Conservation (phyloP, 2,888 invertebrate genomes). For the Aspidiotus destructor region DNA sequence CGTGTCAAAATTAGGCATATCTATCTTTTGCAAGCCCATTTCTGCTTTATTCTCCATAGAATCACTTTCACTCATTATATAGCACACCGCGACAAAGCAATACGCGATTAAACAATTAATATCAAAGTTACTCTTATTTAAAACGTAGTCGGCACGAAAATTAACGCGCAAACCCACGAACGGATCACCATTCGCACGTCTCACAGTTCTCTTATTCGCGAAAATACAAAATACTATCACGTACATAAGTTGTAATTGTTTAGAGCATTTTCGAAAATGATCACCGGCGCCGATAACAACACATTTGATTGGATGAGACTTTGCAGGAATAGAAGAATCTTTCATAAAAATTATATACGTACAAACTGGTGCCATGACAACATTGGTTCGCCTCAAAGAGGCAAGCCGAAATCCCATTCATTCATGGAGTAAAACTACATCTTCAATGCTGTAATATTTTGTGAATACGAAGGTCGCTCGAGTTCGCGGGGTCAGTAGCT, state of each 20-base stretch:
- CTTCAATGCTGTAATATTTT: slow-evolving; percentile 9
- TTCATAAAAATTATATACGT: slow-evolving; percentile 28
- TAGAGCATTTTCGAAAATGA: slow-evolving; percentile 22
- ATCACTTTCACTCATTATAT: slow-evolving; percentile 33
- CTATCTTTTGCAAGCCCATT: slow-evolving; percentile 33
- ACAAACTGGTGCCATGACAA: slow-evolving; percentile 34
- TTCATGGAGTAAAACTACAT: slow-evolving; percentile 31
- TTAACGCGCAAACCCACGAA: slow-evolving; percentile 23
- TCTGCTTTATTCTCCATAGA: slow-evolving; percentile 31
- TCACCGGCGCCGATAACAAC: slow-evolving; percentile 19
- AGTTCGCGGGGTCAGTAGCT: no score
- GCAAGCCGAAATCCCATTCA: slow-evolving; percentile 33
- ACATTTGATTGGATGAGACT: slow-evolving; percentile 13
- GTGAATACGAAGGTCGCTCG: background rate
- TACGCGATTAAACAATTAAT: background rate
- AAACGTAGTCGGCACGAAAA: slow-evolving; percentile 9
- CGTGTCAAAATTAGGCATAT: slow-evolving; percentile 23
- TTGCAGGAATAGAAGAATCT: slow-evolving; percentile 18
- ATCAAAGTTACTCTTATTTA: slow-evolving; percentile 8
- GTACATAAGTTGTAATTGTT: slow-evolving; percentile 32
- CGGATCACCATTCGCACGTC: slow-evolving; percentile 26
- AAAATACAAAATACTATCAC: slow-evolving; percentile 29
- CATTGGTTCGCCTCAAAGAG: slow-evolving; percentile 33
- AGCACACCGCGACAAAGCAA: slow-evolving; percentile 15
- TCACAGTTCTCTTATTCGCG: slow-evolving; percentile 22